phyloP scores from a whole-genome alignment of 2,797 vertebrate species.

The Phrynocephalus forsythii region DNA sequence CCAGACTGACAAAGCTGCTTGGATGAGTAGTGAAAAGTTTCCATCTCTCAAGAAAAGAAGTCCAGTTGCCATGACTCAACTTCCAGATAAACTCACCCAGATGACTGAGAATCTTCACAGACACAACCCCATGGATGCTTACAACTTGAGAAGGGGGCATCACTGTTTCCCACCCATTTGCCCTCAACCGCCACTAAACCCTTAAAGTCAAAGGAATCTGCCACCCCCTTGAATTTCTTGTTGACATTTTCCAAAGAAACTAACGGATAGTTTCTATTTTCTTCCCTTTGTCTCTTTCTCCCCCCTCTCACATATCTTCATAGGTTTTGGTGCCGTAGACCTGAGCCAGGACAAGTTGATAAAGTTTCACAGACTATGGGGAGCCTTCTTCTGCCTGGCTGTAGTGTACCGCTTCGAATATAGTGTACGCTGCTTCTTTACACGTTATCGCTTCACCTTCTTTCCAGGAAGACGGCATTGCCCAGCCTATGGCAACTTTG shows the following conservation, averaged over 20 bases:
- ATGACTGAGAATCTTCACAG: no score
- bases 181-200: not conserved
- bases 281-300: slow-evolving; percentile 65
- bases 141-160: not conserved
- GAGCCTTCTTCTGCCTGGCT: slow-evolving; percentile 69
- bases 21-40: no score
- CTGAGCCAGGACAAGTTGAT: slow-evolving; percentile 73
- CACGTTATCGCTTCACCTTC: slow-evolving; percentile 67
- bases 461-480: slow-evolving; percentile 76
- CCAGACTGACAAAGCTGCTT: no score
- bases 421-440: slow-evolving; percentile 64
- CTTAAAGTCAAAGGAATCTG: slow-evolving; percentile 56
- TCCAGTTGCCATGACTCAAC: no score
- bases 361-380: slow-evolving; percentile 63
- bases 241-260: slow-evolving; percentile 52
- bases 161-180: not conserved
- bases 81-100: no score
- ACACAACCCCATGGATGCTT: not conserved
- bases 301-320: slow-evolving; percentile 65
- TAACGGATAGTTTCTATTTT: slow-evolving; percentile 75
- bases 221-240: slow-evolving; percentile 63
- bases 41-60: no score
- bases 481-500: slow-evolving; percentile 49
- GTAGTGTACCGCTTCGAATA: slow-evolving; percentile 64
- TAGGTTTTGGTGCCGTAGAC: slow-evolving; percentile 70